Percentiles rank a stretch among this genome's conserved stretches.
Evolutionary conservation across 2,113 vertebrate species (phyloP).

Genomic region (Nothocercus nigrocapillus): DNA sequence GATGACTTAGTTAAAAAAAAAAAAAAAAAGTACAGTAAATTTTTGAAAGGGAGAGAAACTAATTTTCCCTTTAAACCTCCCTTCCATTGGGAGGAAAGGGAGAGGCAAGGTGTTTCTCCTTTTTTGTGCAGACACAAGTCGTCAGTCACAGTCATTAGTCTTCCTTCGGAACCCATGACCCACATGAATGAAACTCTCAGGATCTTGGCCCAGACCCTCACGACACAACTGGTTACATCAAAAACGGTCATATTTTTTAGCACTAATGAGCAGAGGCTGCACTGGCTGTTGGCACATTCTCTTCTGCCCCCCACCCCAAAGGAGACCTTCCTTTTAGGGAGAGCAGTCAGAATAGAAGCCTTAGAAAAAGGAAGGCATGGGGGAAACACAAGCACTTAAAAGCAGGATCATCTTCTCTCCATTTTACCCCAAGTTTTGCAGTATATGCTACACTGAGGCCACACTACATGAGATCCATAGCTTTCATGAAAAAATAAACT

Average conservation of each 20-base stretch:
- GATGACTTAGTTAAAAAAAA: constrained; percentile 37
- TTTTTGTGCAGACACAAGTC: not conserved
- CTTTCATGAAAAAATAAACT: not conserved
- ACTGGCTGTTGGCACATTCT: not conserved
- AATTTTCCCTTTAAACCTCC: constrained; percentile 6
- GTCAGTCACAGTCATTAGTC: not conserved
- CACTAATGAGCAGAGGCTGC: not conserved
- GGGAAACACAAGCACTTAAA: not conserved
- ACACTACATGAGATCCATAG: not conserved
- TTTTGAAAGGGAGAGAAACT: constrained; percentile 42
- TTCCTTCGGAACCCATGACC: not conserved
- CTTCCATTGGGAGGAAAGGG: not conserved
- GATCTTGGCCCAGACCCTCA: not conserved
- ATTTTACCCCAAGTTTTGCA: not conserved
- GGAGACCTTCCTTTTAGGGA: not conserved
- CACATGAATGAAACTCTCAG: not conserved
- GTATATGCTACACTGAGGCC: not conserved
- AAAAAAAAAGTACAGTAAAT: not conserved
- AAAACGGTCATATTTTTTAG: not conserved
- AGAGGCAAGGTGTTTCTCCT: not conserved
- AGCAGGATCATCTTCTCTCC: not conserved
- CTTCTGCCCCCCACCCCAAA: not conserved
- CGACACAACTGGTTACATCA: not conserved
- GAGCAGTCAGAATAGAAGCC: not conserved
- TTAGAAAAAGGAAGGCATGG: not conserved